Evolutionary conservation across 2,113 vertebrate species (phyloP), one percentile per base, ranked within the genome.

Genomic region (Sciurus niger): DNA sequence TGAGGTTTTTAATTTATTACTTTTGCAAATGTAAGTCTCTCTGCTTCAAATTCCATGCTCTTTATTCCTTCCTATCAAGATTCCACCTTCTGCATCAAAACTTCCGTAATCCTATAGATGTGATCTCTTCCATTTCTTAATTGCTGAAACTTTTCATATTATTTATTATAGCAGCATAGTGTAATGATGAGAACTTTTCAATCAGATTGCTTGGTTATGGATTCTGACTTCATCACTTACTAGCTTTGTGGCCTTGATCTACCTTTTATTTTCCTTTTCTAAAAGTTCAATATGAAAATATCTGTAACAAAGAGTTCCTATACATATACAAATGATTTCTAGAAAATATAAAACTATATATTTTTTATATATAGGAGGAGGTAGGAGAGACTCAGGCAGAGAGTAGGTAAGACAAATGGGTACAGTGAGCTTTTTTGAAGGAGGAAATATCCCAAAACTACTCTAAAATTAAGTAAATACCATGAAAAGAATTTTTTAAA

Each of bases 201-300:
- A 12, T 74, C 48, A 46, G 25, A 72, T 43, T 40, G 6, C 67
- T 76, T 90, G 51, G 37, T 37, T 37, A 22, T 22, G 28, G 46
- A 86, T 89, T n/a, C 37, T 84, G 58, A 43, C 18, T 68, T 32
- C 32, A 43, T 89, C 53, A 70, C 43, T 70, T 80, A 53, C 7
- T 93, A 76, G 18, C 28, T 72, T 51, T 9, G 8, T 94, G 63
- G 83, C 68, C 68, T 58, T 78, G 84, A 9, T 48, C 46, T 48
- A 8, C 73, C 32, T 90, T 82, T 96, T 72, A 67, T 93, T 83
- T 94, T 93, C 78, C 48, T 70, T 79, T 87, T 87, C 89, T 97
- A 16, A 80, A 88, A 95, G 60, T 93, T 82, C 87, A 48, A 40
- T 94, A 43, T 58, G 78, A 90, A 95, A 85, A 46, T 90, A 93